Base-by-base conservation (phyloP, 2,888 invertebrate genomes). In the Marronus borbonicus region DNA sequence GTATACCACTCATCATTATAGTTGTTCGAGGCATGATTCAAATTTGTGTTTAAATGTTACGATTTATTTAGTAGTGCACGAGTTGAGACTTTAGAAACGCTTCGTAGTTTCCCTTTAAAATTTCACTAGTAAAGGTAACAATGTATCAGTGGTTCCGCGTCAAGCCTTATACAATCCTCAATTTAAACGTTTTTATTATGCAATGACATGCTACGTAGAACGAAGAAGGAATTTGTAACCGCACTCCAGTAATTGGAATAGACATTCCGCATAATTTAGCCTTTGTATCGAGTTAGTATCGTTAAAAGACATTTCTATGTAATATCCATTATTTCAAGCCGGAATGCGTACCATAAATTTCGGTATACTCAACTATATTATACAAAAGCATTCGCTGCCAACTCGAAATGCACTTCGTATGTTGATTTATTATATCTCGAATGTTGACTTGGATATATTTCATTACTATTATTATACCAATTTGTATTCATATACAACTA, bases 381-480 rank as follows among this genome's bases (percentile, higher is more conserved):
- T 28, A 49, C 49, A 68, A 68, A 68, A 49, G 50, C 52, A 68
- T 68, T 68, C 50, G 8, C 24, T 49, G 50, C 50, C 28, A 68
- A 62, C 14, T 31, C 62, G 14, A 62, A 62, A 50, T 50, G 68
- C 24, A 68, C 39, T 68, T 28, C 50, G 50, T 24, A 24, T 68
- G 68, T 50, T 68, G 68, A 50, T 49, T 68, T 68, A 68, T 68
- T 44, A 24, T 24, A 12, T 28, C 68, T 50, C 31, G 50, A 50
- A 68, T 28, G 28, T 50, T 50, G 49, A 24, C 50, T 50, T 31
- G 28, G 50, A 24, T 68, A 50, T 68, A 68, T 50, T 68, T 68
- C 50, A 68, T 68, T 50, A 62, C 31, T 31, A 49, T 68, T 49
- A 68, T 68, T 68, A 68, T 14, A 68, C 12, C 68, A 68, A 68